phyloP scores from a whole-genome alignment of 2,797 vertebrate species.

The Rhabdophis nuchalis region DNA sequence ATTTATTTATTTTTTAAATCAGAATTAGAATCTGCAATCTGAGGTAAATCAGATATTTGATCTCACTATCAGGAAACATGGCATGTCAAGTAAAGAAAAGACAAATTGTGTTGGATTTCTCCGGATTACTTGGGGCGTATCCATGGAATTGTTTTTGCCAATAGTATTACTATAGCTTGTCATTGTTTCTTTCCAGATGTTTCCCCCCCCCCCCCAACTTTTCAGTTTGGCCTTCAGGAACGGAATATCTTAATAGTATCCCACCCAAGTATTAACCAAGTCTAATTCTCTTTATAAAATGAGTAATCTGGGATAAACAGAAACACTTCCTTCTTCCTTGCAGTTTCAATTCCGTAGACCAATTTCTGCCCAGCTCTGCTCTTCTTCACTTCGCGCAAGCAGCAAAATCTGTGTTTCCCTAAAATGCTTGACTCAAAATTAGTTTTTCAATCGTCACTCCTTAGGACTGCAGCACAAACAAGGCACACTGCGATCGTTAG shows the following conservation, averaged over 20 bases:
- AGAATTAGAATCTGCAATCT: background rate
- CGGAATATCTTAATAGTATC: background rate
- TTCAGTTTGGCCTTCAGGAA: background rate
- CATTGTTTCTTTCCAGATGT: background rate
- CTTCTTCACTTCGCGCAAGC: background rate
- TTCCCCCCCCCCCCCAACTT: background rate
- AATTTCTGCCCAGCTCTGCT: background rate
- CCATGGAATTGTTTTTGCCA: background rate
- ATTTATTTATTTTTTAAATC: background rate
- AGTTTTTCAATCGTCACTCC: background rate
- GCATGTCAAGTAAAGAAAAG: background rate
- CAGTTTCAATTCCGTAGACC: background rate
- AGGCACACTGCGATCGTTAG: background rate
- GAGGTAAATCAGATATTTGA: background rate
- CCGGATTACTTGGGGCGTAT: background rate
- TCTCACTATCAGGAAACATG: background rate
- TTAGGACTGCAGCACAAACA: background rate
- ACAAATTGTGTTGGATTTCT: background rate
- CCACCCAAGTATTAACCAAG: background rate
- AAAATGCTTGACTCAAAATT: background rate
- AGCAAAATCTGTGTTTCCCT: background rate
- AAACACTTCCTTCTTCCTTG: background rate
- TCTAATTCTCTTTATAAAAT: background rate
- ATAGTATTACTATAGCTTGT: background rate
- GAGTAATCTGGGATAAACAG: background rate